Conservation (phyloP, 2,113 vertebrate genomes). For the Passer domesticus region DNA sequence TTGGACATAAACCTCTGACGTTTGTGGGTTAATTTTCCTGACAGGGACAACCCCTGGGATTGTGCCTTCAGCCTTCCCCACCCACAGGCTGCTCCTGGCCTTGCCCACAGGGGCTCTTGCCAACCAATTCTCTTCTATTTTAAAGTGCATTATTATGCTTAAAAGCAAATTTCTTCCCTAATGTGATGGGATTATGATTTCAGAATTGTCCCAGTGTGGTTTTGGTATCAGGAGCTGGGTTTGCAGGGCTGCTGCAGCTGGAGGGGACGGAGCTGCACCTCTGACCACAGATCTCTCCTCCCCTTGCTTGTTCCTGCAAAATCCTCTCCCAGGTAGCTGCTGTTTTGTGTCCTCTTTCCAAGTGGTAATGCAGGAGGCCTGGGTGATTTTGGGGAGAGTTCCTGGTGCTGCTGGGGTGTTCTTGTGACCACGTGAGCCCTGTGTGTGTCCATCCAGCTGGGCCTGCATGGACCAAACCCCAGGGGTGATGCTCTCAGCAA, state of each 20-base stretch:
- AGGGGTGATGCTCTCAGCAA: background rate
- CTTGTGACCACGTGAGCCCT: background rate
- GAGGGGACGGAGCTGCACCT: fast-evolving
- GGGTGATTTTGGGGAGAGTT: background rate
- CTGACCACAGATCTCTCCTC: no score
- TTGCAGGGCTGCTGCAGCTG: background rate
- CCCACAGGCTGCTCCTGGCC: background rate
- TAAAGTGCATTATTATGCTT: background rate
- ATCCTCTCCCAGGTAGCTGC: background rate
- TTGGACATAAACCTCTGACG: background rate
- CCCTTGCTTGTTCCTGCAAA: background rate
- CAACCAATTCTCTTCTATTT: background rate
- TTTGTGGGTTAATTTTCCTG: background rate
- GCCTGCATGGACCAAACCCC: background rate
- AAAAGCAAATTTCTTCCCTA: background rate
- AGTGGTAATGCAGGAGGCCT: background rate
- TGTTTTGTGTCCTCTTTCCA: background rate
- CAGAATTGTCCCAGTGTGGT: background rate
- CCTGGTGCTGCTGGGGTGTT: background rate
- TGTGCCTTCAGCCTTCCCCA: background rate
- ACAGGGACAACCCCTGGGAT: background rate
- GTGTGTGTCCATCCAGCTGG: background rate
- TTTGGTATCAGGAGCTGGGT: background rate
- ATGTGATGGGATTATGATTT: background rate
- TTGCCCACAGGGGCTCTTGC: background rate